phyloP scores from a whole-genome alignment of 2,113 vertebrate genomes.

The Sarotherodon lohbergeri region DNA sequence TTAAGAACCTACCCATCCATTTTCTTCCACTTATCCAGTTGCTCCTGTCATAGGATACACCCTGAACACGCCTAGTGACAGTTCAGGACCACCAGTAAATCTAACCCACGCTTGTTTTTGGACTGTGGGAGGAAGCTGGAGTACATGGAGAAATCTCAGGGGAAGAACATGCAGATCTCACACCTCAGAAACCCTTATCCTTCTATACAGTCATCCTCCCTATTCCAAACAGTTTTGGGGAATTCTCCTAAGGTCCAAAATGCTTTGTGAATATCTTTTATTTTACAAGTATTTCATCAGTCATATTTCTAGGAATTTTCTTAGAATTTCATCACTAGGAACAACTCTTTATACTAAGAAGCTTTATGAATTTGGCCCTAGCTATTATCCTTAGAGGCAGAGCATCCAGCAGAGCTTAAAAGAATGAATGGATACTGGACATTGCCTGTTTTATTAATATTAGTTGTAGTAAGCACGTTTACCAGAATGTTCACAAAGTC shows the following conservation, averaged over 20 bases:
- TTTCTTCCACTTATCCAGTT: neutral
- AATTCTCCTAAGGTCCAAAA: neutral
- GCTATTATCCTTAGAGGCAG: neutral
- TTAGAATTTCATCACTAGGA: neutral
- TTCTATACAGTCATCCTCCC: neutral
- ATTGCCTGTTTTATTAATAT: neutral
- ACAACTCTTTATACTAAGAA: neutral
- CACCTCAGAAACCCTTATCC: neutral
- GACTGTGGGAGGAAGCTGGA: neutral
- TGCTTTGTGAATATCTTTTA: neutral
- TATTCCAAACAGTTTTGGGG: neutral
- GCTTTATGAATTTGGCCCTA: neutral
- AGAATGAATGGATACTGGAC: neutral
- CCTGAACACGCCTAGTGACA: neutral
- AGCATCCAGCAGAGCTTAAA: neutral
- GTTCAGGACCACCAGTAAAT: neutral
- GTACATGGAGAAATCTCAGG: neutral
- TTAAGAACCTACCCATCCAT: neutral
- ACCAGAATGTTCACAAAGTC: neutral
- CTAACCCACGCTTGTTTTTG: neutral
- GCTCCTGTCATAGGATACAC: neutral
- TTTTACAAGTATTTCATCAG: neutral
- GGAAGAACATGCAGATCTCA: neutral
- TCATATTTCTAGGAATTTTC: neutral
- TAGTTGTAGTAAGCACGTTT: neutral